A percentile compares a stretch with the other conserved stretches of the same genome.
These are phyloP conservation scores for Lasius fuliginosus DNA, from an alignment of 2,888 invertebrate species.

Conservation along the genomic window DNA sequence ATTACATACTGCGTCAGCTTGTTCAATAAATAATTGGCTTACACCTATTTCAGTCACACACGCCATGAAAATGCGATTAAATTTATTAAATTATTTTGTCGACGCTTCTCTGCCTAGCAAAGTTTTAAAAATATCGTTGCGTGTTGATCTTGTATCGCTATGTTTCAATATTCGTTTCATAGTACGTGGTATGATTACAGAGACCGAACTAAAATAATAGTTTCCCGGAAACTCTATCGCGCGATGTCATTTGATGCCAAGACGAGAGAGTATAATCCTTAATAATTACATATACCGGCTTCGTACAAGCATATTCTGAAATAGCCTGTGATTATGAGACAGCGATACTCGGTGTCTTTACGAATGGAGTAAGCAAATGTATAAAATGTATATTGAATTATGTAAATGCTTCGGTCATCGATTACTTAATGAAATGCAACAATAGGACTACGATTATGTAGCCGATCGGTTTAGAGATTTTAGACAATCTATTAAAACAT, in stretches of 20 bases:
- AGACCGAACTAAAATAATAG: constrained; percentile 73
- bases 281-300: constrained; percentile 59
- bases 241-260: constrained; percentile 65
- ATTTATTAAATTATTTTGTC: neutral
- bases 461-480: neutral
- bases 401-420: constrained; percentile 5
- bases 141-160: constrained; percentile 11
- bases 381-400: neutral
- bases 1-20: constrained; percentile 26
- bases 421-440: constrained; percentile 28
- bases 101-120: neutral
- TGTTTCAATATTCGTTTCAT: neutral
- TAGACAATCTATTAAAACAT: neutral
- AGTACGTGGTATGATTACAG: constrained; percentile 55
- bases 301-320: constrained; percentile 5
- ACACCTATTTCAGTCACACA: constrained; percentile 29
- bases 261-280: constrained; percentile 42
- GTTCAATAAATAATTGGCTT: constrained; percentile 14
- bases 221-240: constrained; percentile 67
- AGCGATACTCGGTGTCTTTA: constrained; percentile 10
- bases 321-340: constrained; percentile 13
- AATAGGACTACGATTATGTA: neutral
- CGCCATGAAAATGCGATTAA: neutral
- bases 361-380: constrained; percentile 5
- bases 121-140: neutral